Evolutionary conservation across 2,113 vertebrate genomes (phyloP), one percentile per base, ranked within the genome.

Genomic region (Mus spicilegus): DNA sequence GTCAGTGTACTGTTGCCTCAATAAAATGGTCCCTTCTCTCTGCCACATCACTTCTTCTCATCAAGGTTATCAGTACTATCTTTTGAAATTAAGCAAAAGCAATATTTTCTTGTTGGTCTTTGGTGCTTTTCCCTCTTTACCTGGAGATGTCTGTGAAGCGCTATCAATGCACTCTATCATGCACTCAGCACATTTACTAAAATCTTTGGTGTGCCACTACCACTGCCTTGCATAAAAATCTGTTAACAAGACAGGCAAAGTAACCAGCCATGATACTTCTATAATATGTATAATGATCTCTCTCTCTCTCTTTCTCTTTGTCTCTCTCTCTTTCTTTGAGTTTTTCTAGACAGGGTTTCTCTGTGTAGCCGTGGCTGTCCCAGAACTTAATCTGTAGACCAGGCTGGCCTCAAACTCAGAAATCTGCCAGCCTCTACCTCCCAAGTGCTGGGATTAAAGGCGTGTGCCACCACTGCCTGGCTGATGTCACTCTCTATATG

Each of bases 21-120:
- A 94, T 33, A 95, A 72, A 72, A 39, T 73, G 70, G 94, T 22
- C 5, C 94, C 72, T 75, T 90, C 2, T 13, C 19, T 88, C 0
- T 81, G 72, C 19, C 80, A 77, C 28, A 33, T 42, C 56, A 77
- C 73, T 36, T 94, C 85, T 90, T 86, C 26, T 90, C 69, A 93
- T n/a, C 26, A 84, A 67, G 16, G 67, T 95, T 16, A 8, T 39
- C 54, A 81, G 93, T 11, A 82, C 13, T 86, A 42, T 2, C 33
- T 92, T 95, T 94, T n/a, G 92, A 95, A 95, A 93, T 72, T 92
- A 93, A 89, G 7, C 42, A 89, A 90, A 94, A 70, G 13, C 75
- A 80, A 19, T 42, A 42, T 42, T 42, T 42, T 42, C 28, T 94
- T 80, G 42, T 90, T 20, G 36, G 42, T 87, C 3, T 33, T 49